These are phyloP conservation scores for Drosophila demipolita DNA, from an alignment of 2,888 invertebrate species.

Conservation along the genomic window DNA sequence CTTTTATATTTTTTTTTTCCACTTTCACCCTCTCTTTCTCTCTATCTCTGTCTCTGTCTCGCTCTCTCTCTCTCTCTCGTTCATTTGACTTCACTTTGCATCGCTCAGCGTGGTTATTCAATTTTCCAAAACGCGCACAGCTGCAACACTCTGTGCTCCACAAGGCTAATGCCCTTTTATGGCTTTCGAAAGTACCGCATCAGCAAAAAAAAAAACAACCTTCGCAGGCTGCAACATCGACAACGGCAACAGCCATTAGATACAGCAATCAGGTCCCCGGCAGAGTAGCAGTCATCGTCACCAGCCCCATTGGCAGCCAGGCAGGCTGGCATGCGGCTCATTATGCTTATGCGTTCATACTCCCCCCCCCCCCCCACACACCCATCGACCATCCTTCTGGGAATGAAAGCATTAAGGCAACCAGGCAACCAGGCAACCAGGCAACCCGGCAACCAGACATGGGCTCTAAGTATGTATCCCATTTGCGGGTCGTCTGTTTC, in stretches of 20 bases:
- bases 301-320: conserved; percentile 8
- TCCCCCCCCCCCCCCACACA: background rate
- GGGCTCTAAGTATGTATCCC: conserved; percentile 49
- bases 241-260: conserved; percentile 53
- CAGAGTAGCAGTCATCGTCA: conserved; percentile 9
- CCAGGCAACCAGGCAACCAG: conserved; percentile 2
- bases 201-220: conserved; percentile 48
- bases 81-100: conserved; percentile 9
- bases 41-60: conserved; percentile 8
- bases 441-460: conserved; percentile 16
- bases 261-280: conserved; percentile 40
- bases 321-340: conserved; percentile 54
- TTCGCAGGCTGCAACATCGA: conserved; percentile 33
- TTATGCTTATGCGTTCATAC: conserved; percentile 56
- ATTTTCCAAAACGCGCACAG: conserved; percentile 65
- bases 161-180: conserved; percentile 77
- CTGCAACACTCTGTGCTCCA: conserved; percentile 55
- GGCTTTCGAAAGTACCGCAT: conserved; percentile 75
- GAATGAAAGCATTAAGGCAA: conserved; percentile 13
- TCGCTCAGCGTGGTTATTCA: conserved; percentile 61
- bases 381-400: background rate
- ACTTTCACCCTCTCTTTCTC: background rate
- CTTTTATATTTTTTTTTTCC: conserved; percentile 17
- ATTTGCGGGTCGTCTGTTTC: conserved; percentile 51
- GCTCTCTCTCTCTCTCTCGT: background rate